Evolutionary conservation across 1,140 invertebrate genomes (phyloP).

Genomic region (Harpegnathos saltator): DNA sequence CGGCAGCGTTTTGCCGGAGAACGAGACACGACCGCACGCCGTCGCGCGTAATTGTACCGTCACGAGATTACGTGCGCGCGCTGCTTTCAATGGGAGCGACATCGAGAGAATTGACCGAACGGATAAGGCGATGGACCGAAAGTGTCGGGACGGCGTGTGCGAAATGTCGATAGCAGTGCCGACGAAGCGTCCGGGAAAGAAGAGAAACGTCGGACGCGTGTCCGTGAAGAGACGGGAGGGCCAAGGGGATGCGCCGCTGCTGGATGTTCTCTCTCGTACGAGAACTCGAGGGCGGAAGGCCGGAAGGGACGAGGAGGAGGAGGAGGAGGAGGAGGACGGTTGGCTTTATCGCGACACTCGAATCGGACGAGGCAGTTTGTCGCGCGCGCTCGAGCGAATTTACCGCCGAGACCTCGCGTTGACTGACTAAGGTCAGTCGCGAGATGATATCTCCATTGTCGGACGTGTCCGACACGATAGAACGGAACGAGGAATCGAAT

Average conservation of each 20-base stretch:
- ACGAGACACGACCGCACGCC: not conserved
- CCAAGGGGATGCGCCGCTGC: not conserved
- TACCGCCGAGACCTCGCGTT: slow-evolving; percentile 66
- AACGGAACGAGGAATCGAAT: slow-evolving; percentile 31
- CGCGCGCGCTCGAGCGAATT: slow-evolving; percentile 69
- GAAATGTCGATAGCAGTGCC: slow-evolving; percentile 43
- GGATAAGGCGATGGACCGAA: slow-evolving; percentile 39
- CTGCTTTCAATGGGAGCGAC: slow-evolving; percentile 34
- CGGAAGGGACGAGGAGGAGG: not conserved
- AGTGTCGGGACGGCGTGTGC: slow-evolving; percentile 29
- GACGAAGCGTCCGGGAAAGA: not conserved
- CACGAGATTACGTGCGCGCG: slow-evolving; percentile 40
- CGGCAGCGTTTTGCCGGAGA: not conserved
- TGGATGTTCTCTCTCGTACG: not conserved
- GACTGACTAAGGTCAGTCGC: slow-evolving; percentile 61
- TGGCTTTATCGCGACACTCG: slow-evolving; percentile 71
- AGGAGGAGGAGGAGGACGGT: not conserved
- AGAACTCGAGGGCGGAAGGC: too few relatives aligned
- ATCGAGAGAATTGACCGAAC: slow-evolving; percentile 44
- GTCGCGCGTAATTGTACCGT: slow-evolving; percentile 30
- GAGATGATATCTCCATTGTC: slow-evolving; percentile 72
- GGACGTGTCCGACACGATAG: slow-evolving; percentile 42
- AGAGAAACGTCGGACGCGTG: not conserved
- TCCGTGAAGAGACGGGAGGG: not conserved
- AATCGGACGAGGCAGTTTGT: slow-evolving; percentile 76